Percentiles rank a stretch among this genome's conserved stretches.
phyloP scores from a whole-genome alignment of 1,140 invertebrate genomes.

The Dendroctonus ponderosae region DNA sequence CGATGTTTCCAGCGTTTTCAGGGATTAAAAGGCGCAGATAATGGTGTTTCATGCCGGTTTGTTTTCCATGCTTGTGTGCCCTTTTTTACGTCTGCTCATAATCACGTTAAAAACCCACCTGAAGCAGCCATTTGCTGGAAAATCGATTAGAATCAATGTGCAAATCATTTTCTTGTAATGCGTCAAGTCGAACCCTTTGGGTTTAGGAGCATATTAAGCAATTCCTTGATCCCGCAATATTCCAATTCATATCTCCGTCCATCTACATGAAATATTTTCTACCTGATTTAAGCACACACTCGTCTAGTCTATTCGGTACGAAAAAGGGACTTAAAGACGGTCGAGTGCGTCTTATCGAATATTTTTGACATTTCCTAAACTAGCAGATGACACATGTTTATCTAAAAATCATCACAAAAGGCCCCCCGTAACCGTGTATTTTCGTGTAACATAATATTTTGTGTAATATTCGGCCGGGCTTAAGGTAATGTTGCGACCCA shows the following conservation, averaged over 20 bases:
- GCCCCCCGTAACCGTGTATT: slow-evolving; percentile 33
- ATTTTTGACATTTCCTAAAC: slow-evolving; percentile 36
- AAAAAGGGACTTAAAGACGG: slow-evolving; percentile 26
- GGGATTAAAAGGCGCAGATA: slow-evolving; percentile 43
- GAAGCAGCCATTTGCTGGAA: no score
- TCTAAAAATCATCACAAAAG: slow-evolving; percentile 30
- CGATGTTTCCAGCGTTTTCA: slow-evolving; percentile 25
- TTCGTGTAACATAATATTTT: slow-evolving; percentile 36
- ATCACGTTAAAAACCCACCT: no score
- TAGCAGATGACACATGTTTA: slow-evolving; percentile 36
- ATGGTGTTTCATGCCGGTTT: slow-evolving; percentile 45
- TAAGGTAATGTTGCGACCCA: slow-evolving; percentile 27
- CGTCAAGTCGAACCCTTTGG: no score
- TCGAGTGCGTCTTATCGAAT: slow-evolving; percentile 35
- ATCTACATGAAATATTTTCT: slow-evolving; percentile 10
- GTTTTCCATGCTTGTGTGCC: slow-evolving; percentile 33
- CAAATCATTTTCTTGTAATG: no score
- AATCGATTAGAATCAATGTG: no score
- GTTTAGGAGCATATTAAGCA: no score
- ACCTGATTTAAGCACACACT: slow-evolving; percentile 27
- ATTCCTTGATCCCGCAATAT: no score
- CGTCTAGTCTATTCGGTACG: slow-evolving; percentile 19
- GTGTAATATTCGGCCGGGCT: slow-evolving; percentile 29
- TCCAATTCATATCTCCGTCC: no score
- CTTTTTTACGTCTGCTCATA: slow-evolving; percentile 9